These are phyloP conservation scores for Cyprinodon tularosa DNA, from an alignment of 2,113 vertebrate species.

Conservation along the genomic window DNA sequence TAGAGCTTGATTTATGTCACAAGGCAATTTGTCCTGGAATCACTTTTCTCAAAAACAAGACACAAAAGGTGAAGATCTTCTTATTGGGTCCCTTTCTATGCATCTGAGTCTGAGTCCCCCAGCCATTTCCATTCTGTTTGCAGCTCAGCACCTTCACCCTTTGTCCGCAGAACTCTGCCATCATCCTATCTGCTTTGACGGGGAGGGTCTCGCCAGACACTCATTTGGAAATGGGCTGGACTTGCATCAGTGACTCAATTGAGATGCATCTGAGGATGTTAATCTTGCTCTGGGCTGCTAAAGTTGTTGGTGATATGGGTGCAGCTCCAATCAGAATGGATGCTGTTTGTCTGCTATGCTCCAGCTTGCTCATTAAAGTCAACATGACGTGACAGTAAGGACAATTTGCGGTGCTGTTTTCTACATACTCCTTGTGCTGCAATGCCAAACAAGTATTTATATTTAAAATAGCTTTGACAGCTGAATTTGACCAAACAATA, in stretches of 20 bases:
- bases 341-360: constrained; percentile 17
- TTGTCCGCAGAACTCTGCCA: constrained; percentile 46
- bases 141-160: constrained; percentile 51
- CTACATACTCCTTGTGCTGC: constrained; percentile 31
- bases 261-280: constrained; percentile 60
- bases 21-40: constrained; percentile 58
- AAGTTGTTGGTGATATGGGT: constrained; percentile 24
- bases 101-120: constrained; percentile 52
- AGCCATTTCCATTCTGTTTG: constrained; percentile 68
- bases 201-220: constrained; percentile 56
- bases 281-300: constrained; percentile 20
- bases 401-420: constrained; percentile 45
- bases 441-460: constrained; percentile 31
- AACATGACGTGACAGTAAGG: constrained; percentile 42
- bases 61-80: constrained; percentile 43
- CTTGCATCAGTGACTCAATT: constrained; percentile 61
- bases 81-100: constrained; percentile 54
- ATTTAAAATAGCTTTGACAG: constrained; percentile 40
- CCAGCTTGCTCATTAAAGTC: constrained; percentile 49
- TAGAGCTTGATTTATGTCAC: constrained; percentile 62
- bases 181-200: constrained; percentile 61
- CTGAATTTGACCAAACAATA: constrained; percentile 35
- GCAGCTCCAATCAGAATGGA: constrained; percentile 41
- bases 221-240: constrained; percentile 61
- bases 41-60: constrained; percentile 40